Base-by-base conservation (phyloP, 2,888 invertebrate genomes). In the Agriopis marginaria region DNA sequence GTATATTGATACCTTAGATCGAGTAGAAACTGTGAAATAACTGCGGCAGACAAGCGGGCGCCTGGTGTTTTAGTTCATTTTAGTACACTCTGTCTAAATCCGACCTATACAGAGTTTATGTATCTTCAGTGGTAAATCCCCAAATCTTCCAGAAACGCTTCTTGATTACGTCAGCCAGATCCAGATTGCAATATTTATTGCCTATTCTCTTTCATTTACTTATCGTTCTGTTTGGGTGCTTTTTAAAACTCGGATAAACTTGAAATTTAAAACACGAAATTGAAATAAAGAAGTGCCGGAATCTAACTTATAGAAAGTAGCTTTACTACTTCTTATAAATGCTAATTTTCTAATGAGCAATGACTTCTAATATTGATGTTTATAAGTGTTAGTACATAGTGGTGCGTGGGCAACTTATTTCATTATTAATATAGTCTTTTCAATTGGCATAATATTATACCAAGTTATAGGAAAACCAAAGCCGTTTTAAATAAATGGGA, bases 21-120 rank as follows among this genome's bases (percentile, higher is more conserved):
- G 17, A 23, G 17, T 70, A 39, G 53, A 76, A 71, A 76, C 79
- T 75, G 76, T 80, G 74, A 60, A 76, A 77, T 74, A 78, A 79
- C 71, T 79, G 66, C 72, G 75, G 70, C 75, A 84, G 85, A 84
- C 85, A 68, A 70, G 65, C 79, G 67, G 86, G 80, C 86, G 85
- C 83, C 82, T 75, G 72, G 59, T 69, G 58, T 51, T 54, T 53
- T 58, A 49, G 14, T 69, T 60, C 69, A 69, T 71, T 73, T 73
- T 64, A 59, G 66, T 65, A 49, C 53, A 44, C 61, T 45, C 42
- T 42, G 9, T 2, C 42, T n/a, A 45, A 23, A 40, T 51, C n/a
- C 59, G 1, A 32, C 32, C 32, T 32, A 32, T 45, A 7, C 49
- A 56, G 51, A 23, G 17, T 23, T 23, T 23, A 23, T 14, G 47